A percentile compares a stretch with the other conserved stretches of the same genome.
Evolutionary conservation across 2,888 invertebrate species (phyloP).

Genomic region (Hanleya hanleyi): DNA sequence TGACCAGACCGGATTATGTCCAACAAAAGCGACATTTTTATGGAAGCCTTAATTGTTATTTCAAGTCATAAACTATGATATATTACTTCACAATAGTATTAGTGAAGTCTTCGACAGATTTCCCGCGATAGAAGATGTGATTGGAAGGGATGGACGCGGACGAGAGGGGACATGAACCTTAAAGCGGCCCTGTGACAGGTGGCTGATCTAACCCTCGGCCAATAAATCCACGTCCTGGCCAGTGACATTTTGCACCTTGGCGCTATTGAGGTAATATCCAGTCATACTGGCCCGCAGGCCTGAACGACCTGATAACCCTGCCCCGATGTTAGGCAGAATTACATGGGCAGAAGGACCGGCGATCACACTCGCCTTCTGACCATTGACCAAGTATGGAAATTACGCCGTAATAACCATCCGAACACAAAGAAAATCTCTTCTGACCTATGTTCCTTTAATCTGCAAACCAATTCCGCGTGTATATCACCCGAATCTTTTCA

Average conservation of each 20-base stretch:
- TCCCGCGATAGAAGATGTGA: not conserved
- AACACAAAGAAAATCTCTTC: not conserved
- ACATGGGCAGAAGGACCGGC: not conserved
- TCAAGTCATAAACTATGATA: slow-evolving; percentile 5
- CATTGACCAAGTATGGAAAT: slow-evolving; percentile 7
- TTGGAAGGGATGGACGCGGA: not conserved
- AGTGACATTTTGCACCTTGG: not conserved
- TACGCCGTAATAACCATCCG: not conserved
- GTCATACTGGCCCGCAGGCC: not conserved
- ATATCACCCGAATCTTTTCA: not conserved
- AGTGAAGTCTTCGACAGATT: not conserved
- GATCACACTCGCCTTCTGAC: not conserved
- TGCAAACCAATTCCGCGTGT: not conserved
- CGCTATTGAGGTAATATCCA: slow-evolving; percentile 1
- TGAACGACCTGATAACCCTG: not conserved
- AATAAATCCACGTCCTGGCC: too few relatives aligned
- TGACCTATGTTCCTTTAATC: slow-evolving; percentile 12
- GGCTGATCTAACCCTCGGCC: not conserved
- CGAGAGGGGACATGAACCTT: not conserved
- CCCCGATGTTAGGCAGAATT: not conserved
- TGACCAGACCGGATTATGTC: not conserved
- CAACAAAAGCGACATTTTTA: slow-evolving; percentile 6
- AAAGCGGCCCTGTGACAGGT: too few relatives aligned
- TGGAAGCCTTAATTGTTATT: slow-evolving; percentile 5
- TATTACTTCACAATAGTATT: not conserved